Base-by-base conservation (phyloP, 1,140 invertebrate species). In the Solenopsis fugax region DNA sequence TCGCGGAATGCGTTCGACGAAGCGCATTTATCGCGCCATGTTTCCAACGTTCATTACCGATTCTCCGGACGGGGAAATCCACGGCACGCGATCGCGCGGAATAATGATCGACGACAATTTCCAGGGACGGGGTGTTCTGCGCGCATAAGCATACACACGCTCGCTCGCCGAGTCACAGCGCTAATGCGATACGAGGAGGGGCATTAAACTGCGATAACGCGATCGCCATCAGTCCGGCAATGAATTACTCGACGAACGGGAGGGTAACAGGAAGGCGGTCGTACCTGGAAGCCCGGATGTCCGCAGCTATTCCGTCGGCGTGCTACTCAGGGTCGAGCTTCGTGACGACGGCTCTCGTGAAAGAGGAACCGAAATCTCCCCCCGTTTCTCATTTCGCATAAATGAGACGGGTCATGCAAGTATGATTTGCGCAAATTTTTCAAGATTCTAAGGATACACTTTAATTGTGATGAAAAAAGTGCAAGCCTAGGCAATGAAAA, bases 181-280 rank as follows among this genome's bases (percentile, higher is more conserved):
- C 13, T 84, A 84, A 84, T 75, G 41, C 69, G 18, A 75, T 48
- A 84, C 69, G 54, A 84, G 84, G 77, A 29, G 29, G 89, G 87
- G 86, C 89, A 88, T 92, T 93, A 92, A 92, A 87, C 72, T 76
- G 81, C 85, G 89, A 92, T 92, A 92, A 92, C 91, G 77, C 77
- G 78, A 91, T 84, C 87, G 58, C 73, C 67, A 88, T 85, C 85
- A 75, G 37, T 60, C 50, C 41, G 18, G 21, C 85, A 78, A 90
- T 89, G 89, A 85, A 90, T 90, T 90, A 90, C 50, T 73, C 72
- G 18, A 54, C 24, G 72, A 48, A 58, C 13, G 45, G 48, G 48
- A 60, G 71, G 48, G 56, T 13, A 56, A 21, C 50, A 73, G 80
- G 54, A 75, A 75, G n/a, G 54, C 16, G 56, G 18, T 34, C 65